These are phyloP conservation scores for Aradophagus sp. DNA, from an alignment of 1,140 invertebrate species.

Conservation along the genomic window DNA sequence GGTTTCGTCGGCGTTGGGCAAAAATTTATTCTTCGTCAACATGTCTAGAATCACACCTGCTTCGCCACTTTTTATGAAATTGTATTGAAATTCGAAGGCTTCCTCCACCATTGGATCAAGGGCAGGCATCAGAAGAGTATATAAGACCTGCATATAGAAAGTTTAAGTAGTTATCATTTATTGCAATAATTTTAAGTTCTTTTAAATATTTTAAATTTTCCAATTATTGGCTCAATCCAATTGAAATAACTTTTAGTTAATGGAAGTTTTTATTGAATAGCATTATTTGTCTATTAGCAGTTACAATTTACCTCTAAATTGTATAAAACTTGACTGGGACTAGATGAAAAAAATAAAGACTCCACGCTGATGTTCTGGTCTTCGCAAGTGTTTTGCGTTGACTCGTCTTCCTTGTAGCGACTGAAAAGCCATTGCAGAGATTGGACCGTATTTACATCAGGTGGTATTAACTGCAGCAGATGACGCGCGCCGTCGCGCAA, in stretches of 20 bases:
- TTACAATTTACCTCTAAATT: conserved; percentile 79
- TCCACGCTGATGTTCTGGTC: conserved; percentile 79
- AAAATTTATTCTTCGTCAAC: conserved; percentile 91
- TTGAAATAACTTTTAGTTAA: too few species aligned
- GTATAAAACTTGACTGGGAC: conserved; percentile 87
- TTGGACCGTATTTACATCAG: conserved; percentile 85
- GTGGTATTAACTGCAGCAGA: conserved; percentile 91
- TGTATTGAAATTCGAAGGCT: conserved; percentile 90
- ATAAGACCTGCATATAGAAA: conserved; percentile 90
- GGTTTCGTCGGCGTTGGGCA: conserved; percentile 86
- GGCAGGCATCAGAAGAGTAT: conserved; percentile 94
- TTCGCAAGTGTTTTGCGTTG: conserved; percentile 64
- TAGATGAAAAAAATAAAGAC: conserved; percentile 82
- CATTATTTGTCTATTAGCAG: too few species aligned
- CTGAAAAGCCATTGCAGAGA: conserved; percentile 79
- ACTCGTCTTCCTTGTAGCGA: conserved; percentile 65
- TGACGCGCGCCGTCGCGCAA: conserved; percentile 90
- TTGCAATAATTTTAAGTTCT: too few species aligned
- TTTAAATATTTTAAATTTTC: too few species aligned
- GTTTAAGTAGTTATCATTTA: too few species aligned
- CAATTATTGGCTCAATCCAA: too few species aligned
- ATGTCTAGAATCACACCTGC: conserved; percentile 87
- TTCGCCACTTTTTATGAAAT: conserved; percentile 90
- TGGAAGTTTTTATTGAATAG: too few species aligned
- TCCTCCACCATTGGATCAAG: conserved; percentile 87